These are phyloP conservation scores for Leptothorax acervorum DNA, from an alignment of 2,888 invertebrate species.

Conservation along the genomic window DNA sequence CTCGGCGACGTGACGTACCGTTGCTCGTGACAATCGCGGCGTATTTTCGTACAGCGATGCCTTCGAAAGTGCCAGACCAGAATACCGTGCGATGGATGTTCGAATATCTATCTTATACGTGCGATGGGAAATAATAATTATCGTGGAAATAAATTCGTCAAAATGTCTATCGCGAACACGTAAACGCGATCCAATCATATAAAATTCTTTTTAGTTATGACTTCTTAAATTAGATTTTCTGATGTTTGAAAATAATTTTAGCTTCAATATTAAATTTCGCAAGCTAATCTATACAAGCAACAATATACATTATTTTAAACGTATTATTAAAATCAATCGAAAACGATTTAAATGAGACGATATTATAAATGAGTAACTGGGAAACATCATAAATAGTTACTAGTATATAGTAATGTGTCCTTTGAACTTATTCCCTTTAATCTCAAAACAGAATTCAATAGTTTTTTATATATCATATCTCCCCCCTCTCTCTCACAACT, in stretches of 20 bases:
- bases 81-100: not conserved
- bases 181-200: not conserved
- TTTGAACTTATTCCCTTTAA: not conserved
- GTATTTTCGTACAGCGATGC: constrained; percentile 27
- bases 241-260: not conserved
- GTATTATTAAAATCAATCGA: not conserved
- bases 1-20: not conserved
- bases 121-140: not conserved
- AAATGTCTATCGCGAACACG: not conserved
- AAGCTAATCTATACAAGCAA: no score
- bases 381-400: not conserved
- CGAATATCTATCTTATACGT: not conserved
- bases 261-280: not conserved
- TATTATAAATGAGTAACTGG: not conserved
- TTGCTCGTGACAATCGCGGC: constrained; percentile 57
- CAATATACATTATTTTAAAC: not conserved
- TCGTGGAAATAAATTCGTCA: not conserved
- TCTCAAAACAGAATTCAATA: not conserved
- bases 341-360: not conserved
- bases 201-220: not conserved
- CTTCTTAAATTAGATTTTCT: not conserved
- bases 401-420: not conserved
- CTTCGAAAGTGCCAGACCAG: constrained; percentile 27
- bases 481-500: not conserved
- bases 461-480: not conserved